These are phyloP conservation scores for Agapostemon virescens DNA, from an alignment of 2,888 invertebrate genomes.

Conservation along the genomic window DNA sequence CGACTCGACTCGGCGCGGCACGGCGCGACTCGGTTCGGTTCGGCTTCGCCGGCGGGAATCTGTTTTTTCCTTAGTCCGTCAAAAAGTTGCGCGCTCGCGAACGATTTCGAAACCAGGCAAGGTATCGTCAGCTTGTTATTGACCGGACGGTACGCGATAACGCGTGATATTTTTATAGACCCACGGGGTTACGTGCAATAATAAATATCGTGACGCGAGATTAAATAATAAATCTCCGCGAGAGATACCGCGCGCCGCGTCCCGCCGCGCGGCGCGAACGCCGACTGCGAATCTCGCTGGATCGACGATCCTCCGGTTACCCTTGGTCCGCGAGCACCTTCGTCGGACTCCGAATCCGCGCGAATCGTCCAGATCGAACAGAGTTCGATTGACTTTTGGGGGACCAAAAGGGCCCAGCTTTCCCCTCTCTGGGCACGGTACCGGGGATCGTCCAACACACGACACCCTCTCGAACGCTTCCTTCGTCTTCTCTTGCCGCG, in stretches of 20 bases:
- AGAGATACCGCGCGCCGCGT: conserved; percentile 68
- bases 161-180: conserved; percentile 72
- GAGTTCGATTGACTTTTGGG: no score
- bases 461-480: no score
- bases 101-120: conserved; percentile 57
- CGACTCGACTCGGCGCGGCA: neutral
- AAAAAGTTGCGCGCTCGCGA: conserved; percentile 35
- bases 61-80: conserved; percentile 35
- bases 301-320: conserved; percentile 15
- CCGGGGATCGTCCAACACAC: no score
- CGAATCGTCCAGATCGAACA: neutral
- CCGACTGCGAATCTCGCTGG: conserved; percentile 20
- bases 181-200: conserved; percentile 74
- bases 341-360: neutral
- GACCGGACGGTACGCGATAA: conserved; percentile 67
- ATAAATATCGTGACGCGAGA: conserved; percentile 76
- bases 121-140: conserved; percentile 71
- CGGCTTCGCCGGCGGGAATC: conserved; percentile 13
- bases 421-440: no score
- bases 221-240: conserved; percentile 77
- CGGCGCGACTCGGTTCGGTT: no score
- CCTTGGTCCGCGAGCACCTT: neutral
- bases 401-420: no score
- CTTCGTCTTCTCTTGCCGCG: no score
- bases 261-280: neutral